Base-by-base conservation (phyloP, 2,797 vertebrate genomes). In the Melanotaenia pygmaea region DNA sequence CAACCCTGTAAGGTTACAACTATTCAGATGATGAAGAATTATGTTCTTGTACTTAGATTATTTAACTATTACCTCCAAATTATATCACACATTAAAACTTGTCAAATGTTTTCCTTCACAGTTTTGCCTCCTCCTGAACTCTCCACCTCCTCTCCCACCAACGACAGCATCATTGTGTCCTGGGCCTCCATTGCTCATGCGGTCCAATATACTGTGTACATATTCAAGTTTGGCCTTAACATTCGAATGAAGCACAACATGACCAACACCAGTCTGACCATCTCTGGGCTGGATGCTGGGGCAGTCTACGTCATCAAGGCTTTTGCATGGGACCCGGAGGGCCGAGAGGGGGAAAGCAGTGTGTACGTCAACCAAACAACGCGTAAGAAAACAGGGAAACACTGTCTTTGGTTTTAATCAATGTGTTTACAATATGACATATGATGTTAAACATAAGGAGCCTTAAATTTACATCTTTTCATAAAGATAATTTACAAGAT, bases 71-170 rank as follows among this genome's bases (percentile, higher is more conserved):
- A 2, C 13, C n/a, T 30, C 30, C 3, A 58, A 38, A 70, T 30
- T 9, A 38, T 38, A 26, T 32, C 10, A 26, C 13, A 20, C 10
- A 63, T n/a, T 60, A 22, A 58, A 68, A 51, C 37, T 3, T 10
- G 5, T 58, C 0, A 72, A 54, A 38, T 77, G 16, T 66, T 74
- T 30, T 69, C 51, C 58, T 84, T 77, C 64, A 34, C 91, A 99
- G 97, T 96, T 53, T 82, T 99, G 88, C 85, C 95, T 38, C 93
- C 96, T 67, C 95, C 95, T 0, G 10, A 93, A 76, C 80, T 97
- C 38, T 87, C 84, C 63, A 84, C 94, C 62, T 94, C 84, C 65
- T 97, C 96, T 60, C 93, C 82, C 0, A 94, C 86, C 38, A 95
- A 93, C 56, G 85, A 94, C 89, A 96, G 93, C 72, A 94, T 98